Percentiles rank a stretch among this genome's conserved stretches.
Evolutionary conservation across 2,113 vertebrate species (phyloP).

Genomic region (Callipepla squamata): DNA sequence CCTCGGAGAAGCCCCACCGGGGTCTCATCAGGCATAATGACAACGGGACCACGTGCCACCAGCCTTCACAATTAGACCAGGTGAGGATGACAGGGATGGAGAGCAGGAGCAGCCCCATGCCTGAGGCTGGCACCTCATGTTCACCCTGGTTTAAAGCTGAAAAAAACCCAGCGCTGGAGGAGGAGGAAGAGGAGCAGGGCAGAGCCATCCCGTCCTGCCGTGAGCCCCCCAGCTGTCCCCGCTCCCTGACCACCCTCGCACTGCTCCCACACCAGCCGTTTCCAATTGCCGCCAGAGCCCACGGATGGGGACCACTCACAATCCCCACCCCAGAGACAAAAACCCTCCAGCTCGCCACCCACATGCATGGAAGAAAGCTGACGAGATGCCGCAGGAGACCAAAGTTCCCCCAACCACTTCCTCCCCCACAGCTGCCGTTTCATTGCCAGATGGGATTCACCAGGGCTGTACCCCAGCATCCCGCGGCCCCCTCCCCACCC

Average conservation of each 20-base stretch:
- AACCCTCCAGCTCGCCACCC: conserved; percentile 21
- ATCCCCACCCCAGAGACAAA: background rate
- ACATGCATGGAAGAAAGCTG: background rate
- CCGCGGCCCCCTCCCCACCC: accelerated
- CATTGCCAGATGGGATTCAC: background rate
- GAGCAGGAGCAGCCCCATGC: background rate
- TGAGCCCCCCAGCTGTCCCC: background rate
- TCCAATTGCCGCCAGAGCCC: background rate
- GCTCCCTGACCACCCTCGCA: background rate
- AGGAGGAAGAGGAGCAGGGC: background rate
- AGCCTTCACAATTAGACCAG: background rate
- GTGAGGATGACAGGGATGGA: background rate
- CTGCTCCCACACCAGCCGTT: background rate
- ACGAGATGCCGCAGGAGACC: background rate
- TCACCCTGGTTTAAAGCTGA: background rate
- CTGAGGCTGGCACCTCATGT: background rate
- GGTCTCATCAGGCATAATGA: background rate
- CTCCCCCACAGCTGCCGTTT: background rate
- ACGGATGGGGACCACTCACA: background rate
- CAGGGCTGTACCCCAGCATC: background rate
- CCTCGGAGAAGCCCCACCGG: background rate
- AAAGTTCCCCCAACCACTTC: conserved; percentile 1
- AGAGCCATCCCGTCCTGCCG: background rate
- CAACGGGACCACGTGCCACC: background rate
- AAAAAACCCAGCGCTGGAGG: background rate